phyloP scores from a whole-genome alignment of 1,140 invertebrate genomes.

The Anadara kagoshimensis region DNA sequence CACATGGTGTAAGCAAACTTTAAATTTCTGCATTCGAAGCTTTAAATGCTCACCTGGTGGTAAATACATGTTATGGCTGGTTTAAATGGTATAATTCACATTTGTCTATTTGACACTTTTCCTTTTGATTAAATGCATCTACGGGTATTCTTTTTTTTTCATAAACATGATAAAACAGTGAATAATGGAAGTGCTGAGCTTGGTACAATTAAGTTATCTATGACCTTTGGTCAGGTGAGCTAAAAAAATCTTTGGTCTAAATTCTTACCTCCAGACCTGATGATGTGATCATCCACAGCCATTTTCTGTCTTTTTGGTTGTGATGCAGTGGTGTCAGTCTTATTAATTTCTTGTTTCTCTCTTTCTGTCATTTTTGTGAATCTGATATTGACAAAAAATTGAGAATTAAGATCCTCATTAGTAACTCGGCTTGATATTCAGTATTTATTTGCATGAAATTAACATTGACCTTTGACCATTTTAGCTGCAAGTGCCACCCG shows the following conservation, averaged over 20 bases:
- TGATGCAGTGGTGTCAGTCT: slow-evolving; percentile 79
- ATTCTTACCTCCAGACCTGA: background rate
- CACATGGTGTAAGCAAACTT: background rate
- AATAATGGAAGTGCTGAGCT: background rate
- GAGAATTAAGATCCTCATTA: background rate
- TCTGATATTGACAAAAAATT: slow-evolving; percentile 25
- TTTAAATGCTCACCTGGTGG: no score
- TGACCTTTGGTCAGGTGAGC: background rate
- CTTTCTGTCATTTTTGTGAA: slow-evolving; percentile 66
- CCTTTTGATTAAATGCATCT: background rate
- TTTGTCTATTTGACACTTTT: background rate
- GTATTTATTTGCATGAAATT: background rate
- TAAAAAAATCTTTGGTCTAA: no score
- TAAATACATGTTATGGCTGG: no score
- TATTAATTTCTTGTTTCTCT: slow-evolving; percentile 64
- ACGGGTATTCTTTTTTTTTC: background rate
- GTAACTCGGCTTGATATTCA: background rate
- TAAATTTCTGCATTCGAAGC: no score
- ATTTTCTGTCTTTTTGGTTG: slow-evolving; percentile 72
- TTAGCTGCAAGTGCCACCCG: background rate
- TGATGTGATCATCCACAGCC: background rate
- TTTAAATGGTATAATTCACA: no score
- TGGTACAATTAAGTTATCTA: background rate
- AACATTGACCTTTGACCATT: background rate
- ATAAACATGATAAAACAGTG: background rate